Evolutionary conservation across 2,888 invertebrate genomes (phyloP), one percentile per base, ranked within the genome.

Genomic region (Emmelina monodactyla): DNA sequence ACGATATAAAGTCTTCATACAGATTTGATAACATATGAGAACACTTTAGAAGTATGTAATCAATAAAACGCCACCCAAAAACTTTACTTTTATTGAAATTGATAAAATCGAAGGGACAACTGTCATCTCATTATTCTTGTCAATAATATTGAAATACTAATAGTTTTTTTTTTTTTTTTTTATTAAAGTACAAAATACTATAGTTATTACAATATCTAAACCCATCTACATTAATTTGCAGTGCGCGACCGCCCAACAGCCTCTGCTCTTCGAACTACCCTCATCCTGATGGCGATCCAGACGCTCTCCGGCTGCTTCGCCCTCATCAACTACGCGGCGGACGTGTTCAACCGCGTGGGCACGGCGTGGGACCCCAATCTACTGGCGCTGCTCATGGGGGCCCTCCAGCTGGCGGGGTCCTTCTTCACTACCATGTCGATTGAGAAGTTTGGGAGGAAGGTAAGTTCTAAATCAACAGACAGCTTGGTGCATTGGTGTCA

Each of bases 281-380:
- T 66, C 0, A 45, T 55, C 7, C 48, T 75, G 32, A 65, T 69
- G 62, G 64, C 55, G 2, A 64, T 71, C 52, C 72, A 72, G 46
- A 69, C 70, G 0, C 53, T 72, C 5, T 66, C 69, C 1, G 73
- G 73, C 39, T 62, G 67, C 53, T 75, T 73, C 55, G 70, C 72
- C 38, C 62, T 73, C 33, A 68, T 71, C 63, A 66, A 69, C 54
- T 72, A 69, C 47, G 72, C 70, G 2, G 58, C 68, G 1, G 62
- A 68, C 35, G 64, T 75, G 44, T 80, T 81, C 58, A 22, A 42
- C 3, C 50, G 67, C 10, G 62, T 82, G 42, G 83, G 83, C 62
- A 73, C 78, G 45, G 59, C 68, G 55, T 83, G 82, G 82, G 82
- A 80, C 43, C 63, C 70, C 14, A 62, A 71, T 52, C 57, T 54